Percentiles rank a stretch among this genome's conserved stretches.
phyloP scores from a whole-genome alignment of 1,140 invertebrate species.

The Orussus abietinus region DNA sequence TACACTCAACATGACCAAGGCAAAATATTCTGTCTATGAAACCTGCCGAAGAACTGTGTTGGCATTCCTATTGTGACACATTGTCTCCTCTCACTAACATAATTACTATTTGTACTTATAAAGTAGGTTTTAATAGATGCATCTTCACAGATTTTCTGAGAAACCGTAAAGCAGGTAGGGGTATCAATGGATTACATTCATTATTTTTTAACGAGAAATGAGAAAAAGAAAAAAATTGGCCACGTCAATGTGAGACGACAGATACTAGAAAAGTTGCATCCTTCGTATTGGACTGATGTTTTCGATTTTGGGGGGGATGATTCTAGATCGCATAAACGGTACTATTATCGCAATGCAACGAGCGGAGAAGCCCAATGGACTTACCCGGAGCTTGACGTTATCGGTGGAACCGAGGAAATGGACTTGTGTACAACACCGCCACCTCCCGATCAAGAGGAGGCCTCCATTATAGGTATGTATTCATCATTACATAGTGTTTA shows the following conservation, averaged over 20 bases:
- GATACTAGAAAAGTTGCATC: slow-evolving; percentile 27
- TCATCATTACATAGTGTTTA: too few species aligned
- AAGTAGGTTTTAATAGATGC: slow-evolving; percentile 15
- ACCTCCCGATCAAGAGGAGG: slow-evolving; percentile 45
- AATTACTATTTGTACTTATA: background rate
- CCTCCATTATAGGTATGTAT: slow-evolving; percentile 32
- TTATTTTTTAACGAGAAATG: slow-evolving; percentile 25
- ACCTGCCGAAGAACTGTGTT: too few species aligned
- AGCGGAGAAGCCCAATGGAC: slow-evolving; percentile 64
- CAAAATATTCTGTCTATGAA: slow-evolving; percentile 32
- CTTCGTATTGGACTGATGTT: too few species aligned
- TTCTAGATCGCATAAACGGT: slow-evolving; percentile 66
- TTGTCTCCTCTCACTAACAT: background rate
- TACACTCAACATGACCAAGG: background rate
- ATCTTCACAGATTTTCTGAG: slow-evolving; percentile 16
- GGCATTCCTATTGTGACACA: too few species aligned
- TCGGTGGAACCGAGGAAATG: slow-evolving; percentile 59
- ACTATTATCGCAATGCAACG: slow-evolving; percentile 63
- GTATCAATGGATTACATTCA: slow-evolving; percentile 29
- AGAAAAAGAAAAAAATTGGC: slow-evolving; percentile 16
- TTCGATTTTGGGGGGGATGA: slow-evolving; percentile 48
- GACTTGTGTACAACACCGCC: slow-evolving; percentile 61
- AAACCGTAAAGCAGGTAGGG: slow-evolving; percentile 33
- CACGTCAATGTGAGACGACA: slow-evolving; percentile 15
- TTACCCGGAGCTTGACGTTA: slow-evolving; percentile 59